Base-by-base conservation (phyloP, 2,113 vertebrate species). In the Oplegnathus fasciatus region DNA sequence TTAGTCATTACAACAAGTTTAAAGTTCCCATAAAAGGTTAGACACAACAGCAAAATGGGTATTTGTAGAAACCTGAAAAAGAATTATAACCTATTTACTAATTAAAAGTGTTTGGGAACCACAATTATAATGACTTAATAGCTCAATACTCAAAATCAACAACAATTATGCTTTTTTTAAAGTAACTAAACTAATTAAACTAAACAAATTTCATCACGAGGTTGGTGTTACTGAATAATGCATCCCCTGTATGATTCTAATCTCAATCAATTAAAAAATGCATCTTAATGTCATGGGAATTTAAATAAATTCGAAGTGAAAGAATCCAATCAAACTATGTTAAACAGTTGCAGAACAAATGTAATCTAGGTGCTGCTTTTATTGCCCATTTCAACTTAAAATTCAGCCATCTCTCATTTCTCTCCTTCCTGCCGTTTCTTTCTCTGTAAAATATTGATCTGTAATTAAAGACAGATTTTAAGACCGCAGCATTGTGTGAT, bases 361-460 rank as follows among this genome's bases (percentile, higher is more conserved):
- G 2, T 9, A 6, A 42, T 28, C 55, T 5, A 15, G 2, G 6
- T 32, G 17, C 1, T 2, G 9, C 14, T 65, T 46, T 34, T 58
- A 13, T 57, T 24, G 13, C 17, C 26, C 2, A 65, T 6, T 54
- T 62, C 13, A 42, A 30, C 46, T 42, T 54, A 2, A 40, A 14
- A 70, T 37, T 3, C 2, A 40, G 7, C 40, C 5, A 1, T 65
- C 24, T 61, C 24, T 62, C 28, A 9, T 57, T 67, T 71, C 22
- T 4, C 8, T 69, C 42, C 18, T 37, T 55, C 34, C 30, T 60
- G 6, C 34, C 48, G 61, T 83, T 74, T 28, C 75, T 75, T 37
- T 37, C 6, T 37, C 22, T 67, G 18, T 61, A 1, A 86, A 80
- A 75, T 32, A 64, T 6, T 44, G 4, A 75, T 85, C 46, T 55